Evolutionary conservation across 2,797 vertebrate genomes (phyloP), one percentile per base, ranked within the genome.

Genomic region (Xerus rutilus): DNA sequence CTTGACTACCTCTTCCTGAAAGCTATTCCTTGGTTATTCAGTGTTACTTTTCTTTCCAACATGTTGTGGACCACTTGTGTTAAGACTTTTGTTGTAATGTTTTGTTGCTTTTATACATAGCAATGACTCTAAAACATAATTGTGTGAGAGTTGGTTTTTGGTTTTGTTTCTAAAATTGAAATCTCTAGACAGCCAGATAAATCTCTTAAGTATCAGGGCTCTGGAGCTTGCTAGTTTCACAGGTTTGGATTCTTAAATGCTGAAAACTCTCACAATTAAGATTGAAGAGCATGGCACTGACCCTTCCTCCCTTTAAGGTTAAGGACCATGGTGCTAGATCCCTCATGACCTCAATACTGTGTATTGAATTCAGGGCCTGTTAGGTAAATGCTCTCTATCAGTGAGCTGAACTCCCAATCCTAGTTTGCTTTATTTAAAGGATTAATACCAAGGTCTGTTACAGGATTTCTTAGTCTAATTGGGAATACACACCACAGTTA

Each of bases 81-180:
- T 73, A 88, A 35, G 23, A 9, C 25, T 91, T 52, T 88, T 52
- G 5, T 45, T 70, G 23, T 32, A 43, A 43, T 67, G n/a, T 89
- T 96, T 95, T 97, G 95, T 95, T 97, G 97, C 96, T 97, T 97
- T 73, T 92, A 97, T 95, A 96, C 93, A 97, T 85, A 98, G 94
- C 92, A 97, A 98, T 91, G 70, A 81, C 52, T 76, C 43, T 76
- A 86, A 97, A 94, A 77, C 83, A 87, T 82, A 96, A 0, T 0
- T 93, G 17, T 93, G 17, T 81, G 12, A 72, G 65, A 35, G 20
- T 13, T 52, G 15, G 70, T 54, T 91, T 43, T 25, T 54, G 23
- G 4, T 73, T 45, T 90, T 91, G 45, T 72, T 28, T 21, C 59
- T 59, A 25, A 52, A 76, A 35, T 81, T 96, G 88, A 85, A 88